phyloP scores from a whole-genome alignment of 1,140 invertebrate species.

The Cydia fagiglandana region DNA sequence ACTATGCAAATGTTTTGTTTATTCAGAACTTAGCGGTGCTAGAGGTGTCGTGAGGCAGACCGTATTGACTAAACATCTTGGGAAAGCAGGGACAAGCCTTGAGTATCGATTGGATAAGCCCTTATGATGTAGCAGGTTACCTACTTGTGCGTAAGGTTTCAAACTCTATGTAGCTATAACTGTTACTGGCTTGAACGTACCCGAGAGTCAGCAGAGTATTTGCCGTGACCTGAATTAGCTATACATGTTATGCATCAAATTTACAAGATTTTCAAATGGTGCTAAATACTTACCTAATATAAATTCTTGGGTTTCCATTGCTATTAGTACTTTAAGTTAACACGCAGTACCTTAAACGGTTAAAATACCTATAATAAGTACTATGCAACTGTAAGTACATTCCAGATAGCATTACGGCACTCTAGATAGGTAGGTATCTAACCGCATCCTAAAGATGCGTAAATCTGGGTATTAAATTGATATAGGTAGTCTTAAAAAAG shows the following conservation, averaged over 20 bases:
- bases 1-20: conserved; percentile 64
- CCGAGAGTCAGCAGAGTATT: neutral
- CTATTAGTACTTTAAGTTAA: too few relatives aligned
- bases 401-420: too few relatives aligned
- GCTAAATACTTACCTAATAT: too few relatives aligned
- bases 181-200: neutral
- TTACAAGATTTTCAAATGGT: neutral
- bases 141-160: conserved; percentile 23
- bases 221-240: neutral
- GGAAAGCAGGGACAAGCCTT: conserved; percentile 3
- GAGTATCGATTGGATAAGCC: conserved; percentile 27
- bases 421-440: too few relatives aligned
- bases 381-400: too few relatives aligned
- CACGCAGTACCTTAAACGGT: too few relatives aligned
- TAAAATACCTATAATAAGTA: too few relatives aligned
- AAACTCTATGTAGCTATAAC: neutral
- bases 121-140: neutral
- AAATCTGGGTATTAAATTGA: too few relatives aligned
- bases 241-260: neutral
- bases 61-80: conserved; percentile 48
- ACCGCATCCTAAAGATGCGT: too few relatives aligned
- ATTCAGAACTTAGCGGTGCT: conserved; percentile 53
- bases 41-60: conserved; percentile 37
- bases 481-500: too few relatives aligned
- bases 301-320: too few relatives aligned